These are phyloP conservation scores for Scaptodrosophila lebanonensis DNA, from an alignment of 1,140 invertebrate genomes.

Conservation along the genomic window DNA sequence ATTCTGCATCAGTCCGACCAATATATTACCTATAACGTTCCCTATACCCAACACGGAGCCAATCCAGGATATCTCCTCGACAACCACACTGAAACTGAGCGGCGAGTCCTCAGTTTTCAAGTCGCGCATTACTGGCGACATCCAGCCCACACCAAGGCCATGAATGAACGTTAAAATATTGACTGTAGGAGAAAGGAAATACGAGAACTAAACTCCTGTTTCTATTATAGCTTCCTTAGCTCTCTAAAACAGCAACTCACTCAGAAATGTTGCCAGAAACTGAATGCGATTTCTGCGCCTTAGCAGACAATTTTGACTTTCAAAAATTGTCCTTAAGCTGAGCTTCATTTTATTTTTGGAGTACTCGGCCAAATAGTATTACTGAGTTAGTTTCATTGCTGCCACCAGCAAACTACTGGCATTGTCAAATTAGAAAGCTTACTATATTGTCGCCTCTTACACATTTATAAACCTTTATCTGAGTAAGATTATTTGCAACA, in stretches of 20 bases:
- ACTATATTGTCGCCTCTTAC: no score
- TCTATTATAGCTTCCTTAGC: no score
- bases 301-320: constrained; percentile 40
- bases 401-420: no score
- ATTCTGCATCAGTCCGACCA: constrained; percentile 46
- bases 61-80: constrained; percentile 62
- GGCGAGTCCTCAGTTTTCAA: constrained; percentile 69
- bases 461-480: no score
- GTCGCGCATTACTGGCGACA: constrained; percentile 71
- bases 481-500: no score
- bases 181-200: constrained; percentile 44
- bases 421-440: no score
- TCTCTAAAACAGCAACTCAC: no score
- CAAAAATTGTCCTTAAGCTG: constrained; percentile 27
- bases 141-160: constrained; percentile 77
- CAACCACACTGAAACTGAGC: constrained; percentile 36
- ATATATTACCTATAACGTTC: constrained; percentile 51
- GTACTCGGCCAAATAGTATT: no score
- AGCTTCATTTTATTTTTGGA: no score
- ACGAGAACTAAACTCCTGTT: not conserved
- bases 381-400: no score
- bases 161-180: constrained; percentile 76
- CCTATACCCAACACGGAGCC: constrained; percentile 66
- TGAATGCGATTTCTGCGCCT: constrained; percentile 45
- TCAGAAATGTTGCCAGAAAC: constrained; percentile 48